Base-by-base conservation (phyloP, 2,888 invertebrate species). In the Barypeithes pellucidus region DNA sequence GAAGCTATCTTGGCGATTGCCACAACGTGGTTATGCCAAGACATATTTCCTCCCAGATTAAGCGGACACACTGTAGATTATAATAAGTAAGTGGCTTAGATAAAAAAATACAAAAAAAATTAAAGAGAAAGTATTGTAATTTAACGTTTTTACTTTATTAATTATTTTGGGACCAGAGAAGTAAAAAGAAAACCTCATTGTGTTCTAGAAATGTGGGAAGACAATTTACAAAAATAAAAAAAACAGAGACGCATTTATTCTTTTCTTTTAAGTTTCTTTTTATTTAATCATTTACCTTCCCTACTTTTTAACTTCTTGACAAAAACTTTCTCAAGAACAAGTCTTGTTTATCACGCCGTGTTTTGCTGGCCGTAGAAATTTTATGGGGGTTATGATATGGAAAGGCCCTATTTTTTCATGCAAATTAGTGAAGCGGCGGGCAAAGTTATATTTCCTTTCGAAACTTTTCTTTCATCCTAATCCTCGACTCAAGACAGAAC, bases 391-490 rank as follows among this genome's bases (percentile, higher is more conserved):
- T 50, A 50, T 50, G 22, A 20, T 50, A 50, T 22, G 50, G 20
- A 24, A 50, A 50, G 11, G 50, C 7, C 20, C 50, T 50, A 50
- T 50, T 50, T 50, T 24, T 20, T n/a, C 20, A 50, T 50, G 50
- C 50, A 50, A 50, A 50, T 50, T 50, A 24, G 24, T 50, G 8
- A 5, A 50, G 22, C 4, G 20, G 3, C 24, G 24, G 24, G 1
- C 50, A 50, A 50, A 50, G 22, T 50, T 50, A 50, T 50, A 24
- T 50, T 50, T 50, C 22, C 22, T 50, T 24, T 50, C 2, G 20
- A 20, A 50, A 50, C 24, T 50, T 24, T 50, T 24, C 50, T 22
- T 50, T 43, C 43, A 16, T 43, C 16, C 14, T 7, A 8, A 16
- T 3, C 43, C 43, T 8, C 16, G 43, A 43, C 16, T 16, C 14